Evolutionary conservation across 1,140 invertebrate species (phyloP), one percentile per base, ranked within the genome.

Genomic region (Microplitis mediator): DNA sequence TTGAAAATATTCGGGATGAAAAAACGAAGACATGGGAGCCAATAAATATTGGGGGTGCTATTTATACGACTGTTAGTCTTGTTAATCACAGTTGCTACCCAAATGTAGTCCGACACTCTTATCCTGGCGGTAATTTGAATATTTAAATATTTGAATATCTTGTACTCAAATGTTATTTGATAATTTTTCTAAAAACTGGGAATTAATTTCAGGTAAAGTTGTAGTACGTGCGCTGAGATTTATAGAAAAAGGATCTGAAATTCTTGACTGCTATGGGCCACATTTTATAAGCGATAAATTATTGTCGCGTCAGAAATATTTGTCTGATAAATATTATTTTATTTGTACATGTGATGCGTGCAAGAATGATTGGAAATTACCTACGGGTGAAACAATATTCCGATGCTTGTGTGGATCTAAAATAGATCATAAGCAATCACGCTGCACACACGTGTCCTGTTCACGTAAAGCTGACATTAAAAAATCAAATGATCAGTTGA

Each of bases 71-170:
- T 0, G 86, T 92, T n/a, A 91, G 90, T 78, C 85, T 91, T 39
- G 87, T 89, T 9, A 92, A 92, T 84, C 91, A 92, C 75, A 82
- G 83, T 23, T 92, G 90, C 79, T 89, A 89, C 78, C 89, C 90
- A 11, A 89, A 89, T 68, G 83, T 90, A 4, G 83, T 88, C 8
- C 83, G 90, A 50, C 89, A 91, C 77, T 89, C 88, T 54, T 86
- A 85, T 81, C 80, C 84, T 16, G 64, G 69, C 66, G 84, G 85
- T 86, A 76, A 76, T 45, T 45, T 8, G 11, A 45, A 9, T 45
- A 6, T 9, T 70, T 74, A 32, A 68, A 39, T 13, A 63, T 23
- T 14, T 64, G 9, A 71, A 35, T 51, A 31, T 14, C 16, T 51
- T 52, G 9, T 68, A 6, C 35, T 35, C 3, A 56, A 56, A 56